Percentiles rank a stretch among this genome's conserved stretches.
These are phyloP conservation scores for Metacarcinus magister DNA, from an alignment of 2,888 invertebrate genomes.

Conservation along the genomic window DNA sequence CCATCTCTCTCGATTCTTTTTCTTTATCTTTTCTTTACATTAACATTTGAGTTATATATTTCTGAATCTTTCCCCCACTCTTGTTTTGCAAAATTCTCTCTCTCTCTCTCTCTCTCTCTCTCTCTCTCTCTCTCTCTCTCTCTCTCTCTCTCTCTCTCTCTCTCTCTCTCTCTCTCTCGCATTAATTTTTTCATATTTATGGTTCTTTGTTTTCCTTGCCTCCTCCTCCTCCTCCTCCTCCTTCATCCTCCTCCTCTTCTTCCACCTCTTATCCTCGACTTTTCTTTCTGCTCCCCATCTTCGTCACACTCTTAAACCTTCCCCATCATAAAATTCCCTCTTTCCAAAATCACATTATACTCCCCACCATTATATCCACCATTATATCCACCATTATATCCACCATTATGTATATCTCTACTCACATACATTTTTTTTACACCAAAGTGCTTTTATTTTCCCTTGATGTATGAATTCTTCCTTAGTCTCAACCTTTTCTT, in stretches of 20 bases:
- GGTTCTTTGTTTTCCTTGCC: background rate
- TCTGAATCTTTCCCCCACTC: background rate
- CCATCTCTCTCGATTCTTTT: background rate
- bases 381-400: no score
- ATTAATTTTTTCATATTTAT: background rate
- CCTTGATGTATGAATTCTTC: background rate
- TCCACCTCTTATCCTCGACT: no score
- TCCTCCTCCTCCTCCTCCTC: background rate
- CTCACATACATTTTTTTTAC: background rate
- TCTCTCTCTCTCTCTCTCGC: conserved; percentile 37
- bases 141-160: conserved; percentile 48
- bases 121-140: conserved; percentile 37
- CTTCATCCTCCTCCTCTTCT: no score
- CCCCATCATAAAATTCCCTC: no score
- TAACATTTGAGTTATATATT: background rate
- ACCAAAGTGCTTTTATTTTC: background rate
- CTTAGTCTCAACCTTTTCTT: background rate
- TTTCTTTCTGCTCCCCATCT: background rate
- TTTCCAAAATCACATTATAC: no score
- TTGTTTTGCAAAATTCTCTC: background rate
- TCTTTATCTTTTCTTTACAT: background rate
- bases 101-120: conserved; percentile 6
- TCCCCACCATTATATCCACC: no score
- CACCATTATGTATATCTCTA: background rate
- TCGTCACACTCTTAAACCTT: no score